These are phyloP conservation scores for Megastigmus dorsalis DNA, from an alignment of 2,888 invertebrate genomes.

Conservation along the genomic window DNA sequence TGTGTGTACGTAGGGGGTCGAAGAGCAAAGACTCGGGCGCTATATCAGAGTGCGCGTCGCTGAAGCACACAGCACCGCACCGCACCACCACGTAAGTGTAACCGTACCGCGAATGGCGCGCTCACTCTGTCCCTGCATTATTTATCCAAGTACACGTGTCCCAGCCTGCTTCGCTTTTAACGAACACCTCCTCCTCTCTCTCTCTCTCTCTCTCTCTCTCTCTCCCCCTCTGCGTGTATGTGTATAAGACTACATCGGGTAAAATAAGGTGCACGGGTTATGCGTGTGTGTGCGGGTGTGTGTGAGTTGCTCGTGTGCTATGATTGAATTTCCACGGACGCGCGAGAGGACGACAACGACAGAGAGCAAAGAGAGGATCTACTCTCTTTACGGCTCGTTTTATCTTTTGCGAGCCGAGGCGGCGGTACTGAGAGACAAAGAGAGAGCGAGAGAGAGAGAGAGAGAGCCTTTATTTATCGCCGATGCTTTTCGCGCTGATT, in stretches of 20 bases:
- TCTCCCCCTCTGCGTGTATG: too few relatives aligned
- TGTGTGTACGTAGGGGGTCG: slow-evolving; percentile 15
- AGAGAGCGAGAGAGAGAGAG: slow-evolving; percentile 2
- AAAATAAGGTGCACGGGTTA: too few relatives aligned
- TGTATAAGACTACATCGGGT: too few relatives aligned
- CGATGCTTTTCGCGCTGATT: slow-evolving; percentile 1
- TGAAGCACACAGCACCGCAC: too few relatives aligned
- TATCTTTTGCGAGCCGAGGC: too few relatives aligned
- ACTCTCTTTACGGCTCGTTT: too few relatives aligned
- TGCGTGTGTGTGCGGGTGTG: too few relatives aligned
- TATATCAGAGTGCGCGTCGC: neutral
- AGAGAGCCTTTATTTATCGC: slow-evolving; percentile 25
- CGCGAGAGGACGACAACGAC: neutral
- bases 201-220: too few relatives aligned
- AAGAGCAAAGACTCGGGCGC: slow-evolving; percentile 38
- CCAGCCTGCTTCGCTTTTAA: slow-evolving; percentile 66
- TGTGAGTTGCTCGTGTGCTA: neutral
- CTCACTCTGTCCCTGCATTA: slow-evolving; percentile 64
- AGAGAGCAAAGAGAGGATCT: too few relatives aligned
- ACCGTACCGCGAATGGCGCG: slow-evolving; percentile 56
- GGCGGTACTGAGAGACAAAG: too few relatives aligned
- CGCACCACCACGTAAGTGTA: slow-evolving; percentile 61
- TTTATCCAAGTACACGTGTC: slow-evolving; percentile 73
- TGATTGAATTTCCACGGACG: slow-evolving; percentile 47
- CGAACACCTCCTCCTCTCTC: slow-evolving; percentile 37